Conservation (phyloP, 2,113 vertebrate species). For the Synchiropus splendidus region DNA sequence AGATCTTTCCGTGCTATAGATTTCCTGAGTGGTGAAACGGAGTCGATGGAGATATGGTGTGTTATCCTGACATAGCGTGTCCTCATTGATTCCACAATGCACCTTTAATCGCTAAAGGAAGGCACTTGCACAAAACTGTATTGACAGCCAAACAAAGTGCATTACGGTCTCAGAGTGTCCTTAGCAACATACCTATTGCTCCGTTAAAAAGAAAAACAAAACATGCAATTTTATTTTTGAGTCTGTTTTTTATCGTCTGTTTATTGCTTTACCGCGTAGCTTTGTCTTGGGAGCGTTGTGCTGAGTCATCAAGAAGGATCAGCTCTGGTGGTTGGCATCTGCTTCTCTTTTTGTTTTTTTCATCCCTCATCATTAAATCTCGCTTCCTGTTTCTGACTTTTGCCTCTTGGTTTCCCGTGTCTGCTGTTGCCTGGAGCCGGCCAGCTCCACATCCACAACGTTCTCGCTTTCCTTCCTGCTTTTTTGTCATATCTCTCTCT, state of each 20-base stretch:
- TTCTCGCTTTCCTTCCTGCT: conserved; percentile 2
- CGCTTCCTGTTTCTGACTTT: conserved; percentile 24
- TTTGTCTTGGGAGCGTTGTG: conserved; percentile 41
- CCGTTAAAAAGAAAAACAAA: no score
- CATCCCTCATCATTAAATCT: conserved; percentile 32
- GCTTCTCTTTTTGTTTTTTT: conserved; percentile 18
- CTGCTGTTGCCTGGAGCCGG: conserved; percentile 29
- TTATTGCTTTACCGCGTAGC: no score
- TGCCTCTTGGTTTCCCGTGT: conserved; percentile 15
- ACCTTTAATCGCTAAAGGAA: no score
- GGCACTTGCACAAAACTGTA: conserved; percentile 5
- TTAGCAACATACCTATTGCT: no score
- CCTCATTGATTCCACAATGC: no score
- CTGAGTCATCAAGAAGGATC: conserved; percentile 41
- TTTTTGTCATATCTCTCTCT: conserved; percentile 18
- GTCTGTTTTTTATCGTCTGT: no score
- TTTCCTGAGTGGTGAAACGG: no score
- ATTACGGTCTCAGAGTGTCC: no score
- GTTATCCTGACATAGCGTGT: no score
- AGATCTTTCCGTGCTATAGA: no score
- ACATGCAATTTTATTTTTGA: no score
- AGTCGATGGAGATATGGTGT: no score
- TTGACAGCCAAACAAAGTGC: conserved; percentile 3
- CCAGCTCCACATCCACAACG: conserved; percentile 17
- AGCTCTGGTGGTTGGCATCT: conserved; percentile 25